Base-by-base conservation (phyloP, 2,888 invertebrate genomes). In the Macrosiphum euphorbiae region DNA sequence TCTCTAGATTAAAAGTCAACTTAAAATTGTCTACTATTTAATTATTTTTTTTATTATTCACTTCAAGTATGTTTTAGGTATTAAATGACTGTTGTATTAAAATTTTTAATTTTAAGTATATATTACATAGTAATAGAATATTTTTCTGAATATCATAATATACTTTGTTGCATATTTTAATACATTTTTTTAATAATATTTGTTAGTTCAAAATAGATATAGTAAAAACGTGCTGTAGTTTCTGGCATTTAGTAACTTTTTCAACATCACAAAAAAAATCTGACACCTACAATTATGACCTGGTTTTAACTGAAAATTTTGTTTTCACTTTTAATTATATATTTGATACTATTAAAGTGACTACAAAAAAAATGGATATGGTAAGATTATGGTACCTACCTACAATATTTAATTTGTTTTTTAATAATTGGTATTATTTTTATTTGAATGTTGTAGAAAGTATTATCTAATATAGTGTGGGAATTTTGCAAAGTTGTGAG, bases 171-270 rank as follows among this genome's bases (percentile, higher is more conserved):
- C 35, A 35, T 78, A 35, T 20, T 78, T 78, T 78, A 78, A 78
- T 78, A 13, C 20, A 1, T 20, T 35, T 78, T 67, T 78, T 78
- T 35, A 67, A 67, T 67, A 13, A 16, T 87, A 20, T 47, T 86
- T 89, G 85, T 58, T 47, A 93, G 93, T 93, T 93, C 35, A 93
- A 93, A 90, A 7, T 90, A 35, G 93, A 93, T 90, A 93, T 93
- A 61, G 41, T 50, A 26, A 93, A 93, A 61, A 85, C 90, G 67
- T 90, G 89, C 47, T 85, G 44, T 35, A 50, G 28, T 28, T 58
- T 90, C 20, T 93, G 93, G 61, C 47, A 93, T 47, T 67, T 58
- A 28, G 3, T 87, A 67, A 61, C 44, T 85, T 61, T 85, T 3
- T 8, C 61, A 28, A 0, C 41, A 78, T 24, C 78, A 55, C 78